Percentiles rank a stretch among this genome's conserved stretches.
Conservation (phyloP, 2,113 vertebrate genomes). For the Upupa epops region DNA sequence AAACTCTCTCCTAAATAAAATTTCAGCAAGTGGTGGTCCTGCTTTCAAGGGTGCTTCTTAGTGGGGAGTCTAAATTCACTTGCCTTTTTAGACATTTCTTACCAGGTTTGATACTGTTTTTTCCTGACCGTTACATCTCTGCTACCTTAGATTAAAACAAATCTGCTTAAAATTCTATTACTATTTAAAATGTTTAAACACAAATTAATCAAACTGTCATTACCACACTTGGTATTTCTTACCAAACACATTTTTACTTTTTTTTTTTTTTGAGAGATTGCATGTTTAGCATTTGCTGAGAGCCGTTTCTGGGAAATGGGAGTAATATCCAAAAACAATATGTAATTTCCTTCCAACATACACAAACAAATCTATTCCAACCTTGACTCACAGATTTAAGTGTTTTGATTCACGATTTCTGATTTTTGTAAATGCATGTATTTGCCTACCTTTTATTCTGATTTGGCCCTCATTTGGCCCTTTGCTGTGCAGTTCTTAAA, state of each 20-base stretch:
- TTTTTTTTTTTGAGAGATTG: neutral
- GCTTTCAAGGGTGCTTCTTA: neutral
- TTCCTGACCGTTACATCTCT: neutral
- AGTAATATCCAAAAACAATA: conserved; percentile 3
- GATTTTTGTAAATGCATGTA: neutral
- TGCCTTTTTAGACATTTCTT: neutral
- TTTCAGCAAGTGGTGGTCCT: neutral
- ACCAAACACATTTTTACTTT: neutral
- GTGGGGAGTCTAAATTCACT: neutral
- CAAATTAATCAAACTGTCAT: neutral
- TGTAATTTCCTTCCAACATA: neutral
- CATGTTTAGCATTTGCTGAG: neutral
- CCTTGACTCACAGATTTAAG: neutral
- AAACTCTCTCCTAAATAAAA: neutral
- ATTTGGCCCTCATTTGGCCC: neutral
- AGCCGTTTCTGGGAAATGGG: neutral
- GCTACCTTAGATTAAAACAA: neutral
- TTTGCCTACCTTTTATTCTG: neutral
- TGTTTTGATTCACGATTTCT: neutral
- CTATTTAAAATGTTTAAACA: neutral
- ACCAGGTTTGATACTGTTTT: neutral
- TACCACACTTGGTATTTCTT: neutral
- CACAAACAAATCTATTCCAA: neutral
- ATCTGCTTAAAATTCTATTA: neutral
- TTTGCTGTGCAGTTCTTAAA: fast-evolving